Evolutionary conservation across 2,888 invertebrate genomes (phyloP), one percentile per base, ranked within the genome.

Genomic region (Chelonus formosanus): DNA sequence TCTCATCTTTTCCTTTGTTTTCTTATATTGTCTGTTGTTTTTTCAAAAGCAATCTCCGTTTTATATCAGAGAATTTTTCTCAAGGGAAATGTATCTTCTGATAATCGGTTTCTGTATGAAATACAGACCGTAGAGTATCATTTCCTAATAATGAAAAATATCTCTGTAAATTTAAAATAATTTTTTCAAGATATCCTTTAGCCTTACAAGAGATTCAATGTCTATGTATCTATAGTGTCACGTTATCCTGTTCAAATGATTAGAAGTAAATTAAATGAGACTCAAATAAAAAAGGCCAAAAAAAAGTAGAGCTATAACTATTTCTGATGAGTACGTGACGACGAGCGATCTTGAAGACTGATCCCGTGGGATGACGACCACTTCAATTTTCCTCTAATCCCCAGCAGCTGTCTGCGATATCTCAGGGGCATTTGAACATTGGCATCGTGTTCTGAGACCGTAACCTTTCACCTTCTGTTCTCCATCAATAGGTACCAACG

Each of bases 371-470:
- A 72, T 64, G 70, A 69, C 69, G 68, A 66, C 65, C 71, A 72
- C 73, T 74, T 73, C 74, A 74, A 75, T 76, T 76, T 77, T 75
- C 73, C 72, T 70, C 67, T 77, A 76, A 77, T 77, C 73, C 76
- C 50, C 61, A 67, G 63, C 71, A 76, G 67, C 68, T 67, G 61
- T 63, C 62, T 36, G 40, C 61, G 64, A 63, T 67, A 56, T 58
- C 71, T 63, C 62, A 52, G 48, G 65, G 71, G 63, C 63, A 63
- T 63, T 71, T 10, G 43, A 48, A n/a, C 44, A 48, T 48, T 48
- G 48, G 10, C 48, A 48, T 44, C 5, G 36, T 44, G 36, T 48
- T 54, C 45, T 35, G 31, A 47, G 32, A 55, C 35, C 8, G 35
- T 35, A 56, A 32, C 50, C 56, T 32, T 44, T 63, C 35, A 7